Evolutionary conservation across 2,113 vertebrate species (phyloP).

Genomic region (Cyanoramphus novaezelandiae): DNA sequence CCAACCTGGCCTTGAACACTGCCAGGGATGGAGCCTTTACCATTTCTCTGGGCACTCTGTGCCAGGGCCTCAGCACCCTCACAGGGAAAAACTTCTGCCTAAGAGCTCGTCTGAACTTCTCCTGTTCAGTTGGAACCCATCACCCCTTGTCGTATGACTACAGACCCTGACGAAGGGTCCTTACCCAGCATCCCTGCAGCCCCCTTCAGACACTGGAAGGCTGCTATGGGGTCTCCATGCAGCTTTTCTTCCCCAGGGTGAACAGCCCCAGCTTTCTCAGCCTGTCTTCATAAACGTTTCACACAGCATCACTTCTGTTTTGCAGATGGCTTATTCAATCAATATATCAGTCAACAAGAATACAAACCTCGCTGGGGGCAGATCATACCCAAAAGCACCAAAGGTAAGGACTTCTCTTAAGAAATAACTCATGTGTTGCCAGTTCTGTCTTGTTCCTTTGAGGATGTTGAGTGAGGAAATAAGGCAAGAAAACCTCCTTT

Average conservation of each 20-base stretch:
- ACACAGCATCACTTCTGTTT: neutral
- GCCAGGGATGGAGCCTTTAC: no score
- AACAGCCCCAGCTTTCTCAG: neutral
- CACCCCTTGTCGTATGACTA: neutral
- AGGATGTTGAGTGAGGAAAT: neutral
- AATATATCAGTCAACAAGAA: constrained; percentile 99
- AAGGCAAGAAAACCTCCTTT: neutral
- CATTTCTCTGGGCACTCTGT: no score
- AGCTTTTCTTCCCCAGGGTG: neutral
- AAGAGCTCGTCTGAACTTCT: neutral
- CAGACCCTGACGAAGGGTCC: neutral
- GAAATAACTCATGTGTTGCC: neutral
- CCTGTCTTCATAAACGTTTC: neutral
- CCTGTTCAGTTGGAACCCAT: neutral
- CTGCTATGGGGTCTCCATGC: neutral
- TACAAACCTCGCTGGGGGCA: constrained; percentile 99
- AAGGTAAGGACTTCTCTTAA: constrained; percentile 79
- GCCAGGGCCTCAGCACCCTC: neutral
- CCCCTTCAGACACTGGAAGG: neutral
- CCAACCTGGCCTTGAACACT: no score
- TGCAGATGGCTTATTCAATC: constrained; percentile 96
- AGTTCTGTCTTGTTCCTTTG: neutral
- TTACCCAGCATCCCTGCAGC: neutral
- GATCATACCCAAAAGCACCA: constrained; percentile 96
- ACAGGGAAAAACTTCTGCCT: neutral